Conservation (phyloP, 2,888 invertebrate species). For the Colostygia pectinataria region DNA sequence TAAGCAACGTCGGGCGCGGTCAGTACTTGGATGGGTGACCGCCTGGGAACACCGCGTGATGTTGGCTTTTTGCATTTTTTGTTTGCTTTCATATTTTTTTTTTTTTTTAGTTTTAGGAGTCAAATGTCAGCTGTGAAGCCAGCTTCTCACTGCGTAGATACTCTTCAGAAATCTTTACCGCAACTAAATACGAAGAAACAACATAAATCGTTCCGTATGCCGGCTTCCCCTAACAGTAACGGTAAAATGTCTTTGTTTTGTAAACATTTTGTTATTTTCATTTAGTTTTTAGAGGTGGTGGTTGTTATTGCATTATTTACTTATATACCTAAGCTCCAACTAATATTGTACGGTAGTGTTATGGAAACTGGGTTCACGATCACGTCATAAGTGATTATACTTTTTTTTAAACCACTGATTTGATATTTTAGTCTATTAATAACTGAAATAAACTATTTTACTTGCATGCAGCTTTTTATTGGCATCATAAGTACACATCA, state of each 20-base stretch:
- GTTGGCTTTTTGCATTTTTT: constrained; percentile 49
- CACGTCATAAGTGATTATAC: too few species aligned
- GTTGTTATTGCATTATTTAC: not conserved
- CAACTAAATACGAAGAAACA: constrained; percentile 48
- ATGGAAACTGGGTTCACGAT: too few species aligned
- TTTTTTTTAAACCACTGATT: too few species aligned
- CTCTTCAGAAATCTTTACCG: constrained; percentile 64
- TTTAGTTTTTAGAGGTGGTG: constrained; percentile 8
- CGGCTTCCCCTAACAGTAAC: constrained; percentile 44
- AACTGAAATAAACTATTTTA: constrained; percentile 16
- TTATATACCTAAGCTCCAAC: not conserved
- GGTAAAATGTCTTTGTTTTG: constrained; percentile 34
- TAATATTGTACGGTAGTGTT: not conserved
- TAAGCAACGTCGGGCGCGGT: constrained; percentile 78
- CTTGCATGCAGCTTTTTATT: constrained; percentile 34
- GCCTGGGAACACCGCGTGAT: constrained; percentile 59
- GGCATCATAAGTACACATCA: constrained; percentile 13
- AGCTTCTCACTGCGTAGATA: constrained; percentile 72
- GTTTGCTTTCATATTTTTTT: constrained; percentile 2
- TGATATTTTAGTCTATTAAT: too few species aligned
- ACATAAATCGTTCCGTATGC: constrained; percentile 42
- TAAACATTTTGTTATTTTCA: constrained; percentile 4
- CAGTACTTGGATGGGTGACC: constrained; percentile 80
- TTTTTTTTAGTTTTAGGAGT: constrained; percentile 42
- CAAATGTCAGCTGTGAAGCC: constrained; percentile 67